A percentile compares a stretch with the other conserved stretches of the same genome.
These are phyloP conservation scores for Typhlichthys eigenmanni DNA, from an alignment of 2,797 vertebrate species.

Conservation along the genomic window DNA sequence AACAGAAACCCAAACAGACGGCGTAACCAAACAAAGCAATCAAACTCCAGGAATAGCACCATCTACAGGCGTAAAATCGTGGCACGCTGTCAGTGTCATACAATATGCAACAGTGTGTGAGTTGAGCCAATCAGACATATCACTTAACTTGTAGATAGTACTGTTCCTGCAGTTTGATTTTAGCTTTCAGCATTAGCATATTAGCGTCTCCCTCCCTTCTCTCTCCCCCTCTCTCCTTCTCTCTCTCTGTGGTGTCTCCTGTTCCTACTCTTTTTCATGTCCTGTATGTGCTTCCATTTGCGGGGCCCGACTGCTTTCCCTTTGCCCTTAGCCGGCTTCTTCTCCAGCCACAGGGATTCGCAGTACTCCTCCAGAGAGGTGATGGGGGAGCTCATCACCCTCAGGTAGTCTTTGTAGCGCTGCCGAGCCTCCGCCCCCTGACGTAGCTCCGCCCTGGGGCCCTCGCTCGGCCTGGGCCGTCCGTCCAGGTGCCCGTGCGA, in stretches of 20 bases:
- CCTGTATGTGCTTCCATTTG: slow-evolving; percentile 97
- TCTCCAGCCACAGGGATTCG: slow-evolving; percentile 93
- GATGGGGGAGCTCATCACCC: slow-evolving; percentile 85
- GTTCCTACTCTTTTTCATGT: slow-evolving; percentile 93
- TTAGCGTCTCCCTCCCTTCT: slow-evolving; percentile 21
- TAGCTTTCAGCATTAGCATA: neutral
- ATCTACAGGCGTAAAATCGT: no score
- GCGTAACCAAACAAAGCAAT: no score
- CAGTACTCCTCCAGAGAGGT: slow-evolving; percentile 94
- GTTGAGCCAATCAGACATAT: no score
- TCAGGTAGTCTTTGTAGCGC: slow-evolving; percentile 94
- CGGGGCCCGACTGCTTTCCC: slow-evolving; percentile 79
- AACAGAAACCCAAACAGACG: no score
- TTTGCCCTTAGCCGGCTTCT: slow-evolving; percentile 68
- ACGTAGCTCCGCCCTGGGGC: slow-evolving; percentile 72
- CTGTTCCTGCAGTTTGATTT: neutral
- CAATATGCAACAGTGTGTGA: no score
- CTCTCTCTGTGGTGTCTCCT: slow-evolving; percentile 78
- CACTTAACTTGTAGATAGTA: neutral
- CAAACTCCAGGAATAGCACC: no score
- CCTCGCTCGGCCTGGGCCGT: slow-evolving; percentile 77
- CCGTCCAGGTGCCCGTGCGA: slow-evolving; percentile 85
- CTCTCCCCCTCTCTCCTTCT: slow-evolving; percentile 19
- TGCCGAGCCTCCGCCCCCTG: slow-evolving; percentile 81
- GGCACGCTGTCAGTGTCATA: no score